A percentile compares a stretch with the other conserved stretches of the same genome.
Conservation (phyloP, 2,888 invertebrate genomes). For the Spilosoma lubricipeda region DNA sequence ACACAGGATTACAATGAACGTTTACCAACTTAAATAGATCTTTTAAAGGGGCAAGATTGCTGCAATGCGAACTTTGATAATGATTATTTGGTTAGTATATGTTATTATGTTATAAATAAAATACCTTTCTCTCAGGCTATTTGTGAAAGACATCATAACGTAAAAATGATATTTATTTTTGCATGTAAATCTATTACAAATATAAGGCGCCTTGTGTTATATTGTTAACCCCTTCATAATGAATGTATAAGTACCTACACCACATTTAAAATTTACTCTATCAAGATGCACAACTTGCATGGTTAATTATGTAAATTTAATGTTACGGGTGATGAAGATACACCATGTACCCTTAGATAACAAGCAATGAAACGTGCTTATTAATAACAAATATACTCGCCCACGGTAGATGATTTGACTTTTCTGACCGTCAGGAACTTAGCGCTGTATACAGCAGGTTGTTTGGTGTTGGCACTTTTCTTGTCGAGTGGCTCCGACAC, state of each 20-base stretch:
- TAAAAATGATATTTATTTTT: too few species aligned
- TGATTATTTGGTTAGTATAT: not conserved
- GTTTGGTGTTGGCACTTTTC: not conserved
- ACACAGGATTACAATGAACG: too few species aligned
- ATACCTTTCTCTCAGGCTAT: not conserved
- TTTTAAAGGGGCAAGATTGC: not conserved
- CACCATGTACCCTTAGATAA: not conserved
- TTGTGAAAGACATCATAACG: not conserved
- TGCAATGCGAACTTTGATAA: not conserved
- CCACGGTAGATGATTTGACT: not conserved
- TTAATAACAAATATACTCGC: not conserved
- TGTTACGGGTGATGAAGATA: not conserved
- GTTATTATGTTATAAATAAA: not conserved
- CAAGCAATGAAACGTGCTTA: not conserved
- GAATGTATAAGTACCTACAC: not conserved
- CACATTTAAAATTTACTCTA: not conserved
- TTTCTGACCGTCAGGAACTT: not conserved
- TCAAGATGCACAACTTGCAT: not conserved
- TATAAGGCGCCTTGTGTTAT: not conserved
- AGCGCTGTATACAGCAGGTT: not conserved
- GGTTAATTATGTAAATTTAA: not conserved
- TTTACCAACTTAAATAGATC: not conserved
- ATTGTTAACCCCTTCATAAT: not conserved
- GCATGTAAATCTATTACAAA: too few species aligned
- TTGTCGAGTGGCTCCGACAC: not conserved